Percentiles rank a stretch among this genome's conserved stretches.
Conservation (phyloP, 2,113 vertebrate species). For the Sorex araneus region DNA sequence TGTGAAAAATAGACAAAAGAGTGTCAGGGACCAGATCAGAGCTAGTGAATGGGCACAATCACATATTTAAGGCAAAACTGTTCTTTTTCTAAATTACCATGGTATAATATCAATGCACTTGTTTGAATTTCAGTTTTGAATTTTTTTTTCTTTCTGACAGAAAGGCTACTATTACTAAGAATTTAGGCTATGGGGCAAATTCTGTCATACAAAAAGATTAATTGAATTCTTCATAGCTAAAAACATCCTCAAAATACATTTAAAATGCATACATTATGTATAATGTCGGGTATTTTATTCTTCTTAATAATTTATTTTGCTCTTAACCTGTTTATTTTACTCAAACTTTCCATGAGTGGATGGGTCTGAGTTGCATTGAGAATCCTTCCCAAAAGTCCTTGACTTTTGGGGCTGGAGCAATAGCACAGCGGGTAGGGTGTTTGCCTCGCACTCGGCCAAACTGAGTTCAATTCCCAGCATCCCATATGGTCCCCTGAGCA, state of each 20-base stretch:
- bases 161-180: background rate
- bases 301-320: background rate
- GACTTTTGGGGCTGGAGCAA: too few relatives aligned
- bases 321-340: too few relatives aligned
- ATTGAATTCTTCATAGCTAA: background rate
- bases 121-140: slow-evolving; percentile 2
- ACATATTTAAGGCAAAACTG: background rate
- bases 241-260: background rate
- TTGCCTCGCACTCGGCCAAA: too few relatives aligned
- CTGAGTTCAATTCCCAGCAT: too few relatives aligned
- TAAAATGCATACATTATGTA: background rate
- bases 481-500: too few relatives aligned
- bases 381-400: too few relatives aligned
- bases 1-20: too few relatives aligned
- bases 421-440: too few relatives aligned
- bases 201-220: background rate
- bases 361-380: too few relatives aligned
- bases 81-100: background rate
- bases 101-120: background rate
- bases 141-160: background rate
- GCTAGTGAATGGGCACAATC: background rate
- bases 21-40: too few relatives aligned
- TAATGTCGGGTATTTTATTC: background rate
- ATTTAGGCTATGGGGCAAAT: background rate
- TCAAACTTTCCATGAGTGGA: too few relatives aligned